Evolutionary conservation across 2,113 vertebrate species (phyloP).

Genomic region (Caloenas nicobarica): DNA sequence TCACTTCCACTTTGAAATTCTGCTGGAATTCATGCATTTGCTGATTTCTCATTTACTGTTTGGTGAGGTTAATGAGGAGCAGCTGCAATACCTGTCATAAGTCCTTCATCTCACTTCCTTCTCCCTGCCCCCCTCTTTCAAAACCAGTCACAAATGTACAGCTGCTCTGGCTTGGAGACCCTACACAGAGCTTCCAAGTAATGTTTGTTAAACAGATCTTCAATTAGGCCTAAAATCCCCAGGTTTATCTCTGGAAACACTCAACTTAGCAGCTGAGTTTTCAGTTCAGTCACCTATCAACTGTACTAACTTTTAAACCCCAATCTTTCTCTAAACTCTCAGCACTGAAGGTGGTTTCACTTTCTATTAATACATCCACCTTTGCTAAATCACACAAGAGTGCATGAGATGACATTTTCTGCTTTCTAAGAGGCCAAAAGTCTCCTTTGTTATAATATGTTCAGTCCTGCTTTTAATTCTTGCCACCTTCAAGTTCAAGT

Average conservation of each 20-base stretch:
- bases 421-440: neutral
- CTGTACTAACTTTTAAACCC: neutral
- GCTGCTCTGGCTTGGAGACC: conserved; percentile 8
- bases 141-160: neutral
- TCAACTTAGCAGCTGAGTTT: neutral
- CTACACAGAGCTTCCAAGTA: neutral
- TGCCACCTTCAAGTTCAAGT: neutral
- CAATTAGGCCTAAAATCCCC: neutral
- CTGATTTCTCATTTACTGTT: neutral
- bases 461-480: neutral
- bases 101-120: neutral
- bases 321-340: neutral
- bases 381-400: neutral
- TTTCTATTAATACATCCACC: neutral
- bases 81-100: conserved; percentile 28
- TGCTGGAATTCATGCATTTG: neutral
- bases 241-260: conserved; percentile 26
- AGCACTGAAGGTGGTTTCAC: neutral
- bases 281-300: neutral
- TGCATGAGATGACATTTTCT: neutral
- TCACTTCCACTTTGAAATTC: conserved; percentile 25
- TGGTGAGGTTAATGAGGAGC: neutral
- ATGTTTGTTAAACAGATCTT: conserved; percentile 25
- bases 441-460: neutral
- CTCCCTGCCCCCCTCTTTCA: neutral